Percentiles rank a stretch among this genome's conserved stretches.
These are phyloP conservation scores for Plectropomus leopardus DNA, from an alignment of 2,113 vertebrate genomes.

Conservation along the genomic window DNA sequence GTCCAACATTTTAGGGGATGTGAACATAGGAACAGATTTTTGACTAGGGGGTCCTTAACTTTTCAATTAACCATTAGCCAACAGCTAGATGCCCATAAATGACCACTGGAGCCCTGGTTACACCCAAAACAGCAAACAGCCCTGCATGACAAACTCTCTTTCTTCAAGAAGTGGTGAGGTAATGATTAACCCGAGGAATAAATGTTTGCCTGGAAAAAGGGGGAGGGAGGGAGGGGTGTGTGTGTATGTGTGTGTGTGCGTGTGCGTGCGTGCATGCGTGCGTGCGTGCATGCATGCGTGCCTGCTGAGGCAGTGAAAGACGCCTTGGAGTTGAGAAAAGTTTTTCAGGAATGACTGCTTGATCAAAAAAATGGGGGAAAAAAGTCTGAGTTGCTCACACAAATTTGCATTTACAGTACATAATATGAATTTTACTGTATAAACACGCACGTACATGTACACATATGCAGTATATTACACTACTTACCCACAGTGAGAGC, in stretches of 20 bases:
- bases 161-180: slow-evolving; percentile 45
- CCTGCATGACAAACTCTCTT: background rate
- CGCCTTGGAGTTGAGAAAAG: background rate
- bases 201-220: slow-evolving; percentile 52
- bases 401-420: background rate
- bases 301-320: background rate
- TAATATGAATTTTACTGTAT: background rate
- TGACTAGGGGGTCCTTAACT: background rate
- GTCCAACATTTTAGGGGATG: too few species aligned
- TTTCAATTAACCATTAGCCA: background rate
- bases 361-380: background rate
- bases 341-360: background rate
- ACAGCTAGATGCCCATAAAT: background rate
- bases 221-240: slow-evolving; percentile 1
- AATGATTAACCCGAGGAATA: slow-evolving; percentile 69
- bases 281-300: too few species aligned
- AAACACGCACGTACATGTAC: background rate
- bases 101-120: slow-evolving; percentile 8
- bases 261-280: background rate
- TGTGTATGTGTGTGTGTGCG: background rate
- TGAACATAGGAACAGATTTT: too few species aligned
- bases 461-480: background rate
- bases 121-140: background rate
- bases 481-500: slow-evolving; percentile 92
- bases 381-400: background rate